Evolutionary conservation across 1,140 invertebrate genomes (phyloP), one percentile per base, ranked within the genome.

Genomic region (Achatina immaculata): DNA sequence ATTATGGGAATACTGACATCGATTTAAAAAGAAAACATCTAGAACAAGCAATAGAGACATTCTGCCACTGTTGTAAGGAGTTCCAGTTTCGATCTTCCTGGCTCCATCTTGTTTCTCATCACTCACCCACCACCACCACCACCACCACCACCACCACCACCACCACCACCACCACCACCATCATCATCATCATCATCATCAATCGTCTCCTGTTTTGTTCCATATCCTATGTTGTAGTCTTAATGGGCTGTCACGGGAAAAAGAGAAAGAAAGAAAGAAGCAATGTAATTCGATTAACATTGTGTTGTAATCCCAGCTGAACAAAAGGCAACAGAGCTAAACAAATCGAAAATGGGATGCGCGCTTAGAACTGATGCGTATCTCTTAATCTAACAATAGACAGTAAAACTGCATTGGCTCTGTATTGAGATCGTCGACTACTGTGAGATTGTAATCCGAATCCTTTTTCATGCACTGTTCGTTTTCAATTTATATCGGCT

Each of bases 301-400:
- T 6, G n/a, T 28, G 31, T 62, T 62, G n/a, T 62, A 62, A 62
- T 62, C 28, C 4, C n/a, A 62, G 16, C 58, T 9, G 31, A 62
- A 62, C 58, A 62, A 62, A 31, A 62, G 58, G 58, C 58, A 62
- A 62, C 21, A 62, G n/a, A 62, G 31, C 58, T 31, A 28, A 62
- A 62, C 58, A 62, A 62, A 62, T 34, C 3, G n/a, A 62, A 62
- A 62, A 31, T 62, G 31, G 42, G 68, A 69, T 42, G 36, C 68
- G 68, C 68, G 36, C 42, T 40, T 69, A 69, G 38, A 69, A 69
- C 36, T 69, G 68, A 43, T 69, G 68, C 68, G 36, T 42, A 69
- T 40, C 68, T n/a, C n/a, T 69, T 21, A 40, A 40, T 42, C 7
- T 4, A 42, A 69, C 68, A 69, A 43, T 69, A 9, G 24, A 40